Evolutionary conservation across 2,113 vertebrate genomes (phyloP).

Genomic region (Xiphophorus maculatus): DNA sequence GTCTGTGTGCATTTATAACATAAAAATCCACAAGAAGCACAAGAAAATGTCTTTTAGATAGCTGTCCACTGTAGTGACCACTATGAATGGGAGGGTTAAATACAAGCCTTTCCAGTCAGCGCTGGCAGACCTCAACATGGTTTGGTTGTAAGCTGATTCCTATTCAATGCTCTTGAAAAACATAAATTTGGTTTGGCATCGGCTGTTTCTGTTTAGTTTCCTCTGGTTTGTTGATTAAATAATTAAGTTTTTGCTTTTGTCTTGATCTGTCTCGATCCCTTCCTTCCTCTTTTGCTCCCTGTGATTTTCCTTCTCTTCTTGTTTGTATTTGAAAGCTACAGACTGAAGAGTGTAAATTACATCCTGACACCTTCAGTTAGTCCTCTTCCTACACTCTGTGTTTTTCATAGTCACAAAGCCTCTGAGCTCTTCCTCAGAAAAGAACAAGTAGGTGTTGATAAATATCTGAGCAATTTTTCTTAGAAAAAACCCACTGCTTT

Average conservation of each 20-base stretch:
- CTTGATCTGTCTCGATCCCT: not conserved
- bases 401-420: constrained; percentile 3
- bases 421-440: constrained; percentile 8
- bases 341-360: constrained; percentile 29
- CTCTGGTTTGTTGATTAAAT: not conserved
- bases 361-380: constrained; percentile 36
- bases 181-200: no score
- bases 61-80: no score
- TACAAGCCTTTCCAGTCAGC: not conserved
- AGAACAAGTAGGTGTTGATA: constrained; percentile 10
- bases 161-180: no score
- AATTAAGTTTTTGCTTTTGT: not conserved
- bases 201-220: not conserved
- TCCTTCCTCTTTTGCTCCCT: not conserved
- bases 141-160: not conserved
- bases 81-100: no score
- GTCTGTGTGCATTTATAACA: no score
- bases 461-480: constrained; percentile 6
- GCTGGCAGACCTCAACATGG: not conserved
- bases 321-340: constrained; percentile 15
- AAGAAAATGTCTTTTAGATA: no score
- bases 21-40: no score
- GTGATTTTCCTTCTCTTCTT: no score
- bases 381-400: constrained; percentile 25
- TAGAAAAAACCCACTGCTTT: not conserved